phyloP scores from a whole-genome alignment of 37 sponge, comb jelly and placozoan genomes.

The Aphrocallistes beatrix region DNA sequence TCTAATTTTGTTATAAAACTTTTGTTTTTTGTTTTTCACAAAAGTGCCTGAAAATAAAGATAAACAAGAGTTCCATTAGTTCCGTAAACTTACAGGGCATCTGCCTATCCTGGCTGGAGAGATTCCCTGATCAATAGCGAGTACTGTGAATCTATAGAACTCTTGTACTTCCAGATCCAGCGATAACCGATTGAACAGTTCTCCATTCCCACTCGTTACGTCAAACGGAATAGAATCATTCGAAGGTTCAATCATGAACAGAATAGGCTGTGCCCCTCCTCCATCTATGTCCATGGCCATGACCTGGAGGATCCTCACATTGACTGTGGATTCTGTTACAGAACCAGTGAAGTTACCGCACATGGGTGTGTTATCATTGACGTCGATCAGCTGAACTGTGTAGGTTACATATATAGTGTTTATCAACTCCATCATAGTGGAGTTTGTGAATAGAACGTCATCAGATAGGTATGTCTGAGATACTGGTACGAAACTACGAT shows the following conservation, averaged over 20 bases:
- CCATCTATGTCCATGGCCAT: neutral
- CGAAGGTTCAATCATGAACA: neutral
- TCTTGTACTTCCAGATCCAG: neutral
- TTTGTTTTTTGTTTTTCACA: too few species aligned
- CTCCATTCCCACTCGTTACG: neutral
- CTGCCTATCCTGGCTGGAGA: neutral
- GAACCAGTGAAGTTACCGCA: neutral
- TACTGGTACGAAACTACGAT: neutral
- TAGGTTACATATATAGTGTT: neutral
- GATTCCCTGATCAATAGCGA: neutral
- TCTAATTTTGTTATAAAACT: too few species aligned
- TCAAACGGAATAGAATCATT: neutral
- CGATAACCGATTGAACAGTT: neutral
- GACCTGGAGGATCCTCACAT: neutral
- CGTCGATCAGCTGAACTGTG: neutral
- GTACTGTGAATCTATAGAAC: neutral
- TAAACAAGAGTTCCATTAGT: too few species aligned
- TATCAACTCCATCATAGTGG: conserved; percentile 1
- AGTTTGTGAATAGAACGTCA: neutral
- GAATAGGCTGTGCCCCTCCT: neutral
- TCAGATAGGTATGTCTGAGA: neutral
- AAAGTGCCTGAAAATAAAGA: too few species aligned
- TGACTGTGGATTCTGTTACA: neutral
- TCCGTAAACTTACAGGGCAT: neutral
- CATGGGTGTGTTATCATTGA: conserved; percentile 8